Evolutionary conservation across 2,797 vertebrate genomes (phyloP).

Genomic region (Rachycentron canadum): DNA sequence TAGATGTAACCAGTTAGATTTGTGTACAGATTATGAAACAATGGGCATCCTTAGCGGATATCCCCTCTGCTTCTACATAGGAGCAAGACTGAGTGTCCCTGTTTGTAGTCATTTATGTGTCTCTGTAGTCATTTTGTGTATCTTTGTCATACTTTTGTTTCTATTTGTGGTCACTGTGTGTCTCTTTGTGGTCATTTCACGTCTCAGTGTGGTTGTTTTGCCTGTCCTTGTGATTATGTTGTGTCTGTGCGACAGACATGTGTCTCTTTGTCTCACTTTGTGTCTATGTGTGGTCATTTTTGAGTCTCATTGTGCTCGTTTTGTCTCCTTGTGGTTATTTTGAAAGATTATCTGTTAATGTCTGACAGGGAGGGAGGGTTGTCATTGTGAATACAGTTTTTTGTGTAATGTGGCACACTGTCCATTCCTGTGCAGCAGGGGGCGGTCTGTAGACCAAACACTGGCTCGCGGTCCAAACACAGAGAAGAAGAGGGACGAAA

Average conservation of each 20-base stretch:
- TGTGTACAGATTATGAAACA: neutral
- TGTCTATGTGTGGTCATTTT: neutral
- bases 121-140: neutral
- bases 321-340: neutral
- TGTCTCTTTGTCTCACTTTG: too few relatives aligned
- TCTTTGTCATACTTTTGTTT: neutral
- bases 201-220: neutral
- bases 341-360: neutral
- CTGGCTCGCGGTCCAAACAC: neutral
- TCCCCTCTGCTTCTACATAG: neutral
- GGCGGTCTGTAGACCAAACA: neutral
- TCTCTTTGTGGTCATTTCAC: too few relatives aligned
- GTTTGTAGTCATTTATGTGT: neutral
- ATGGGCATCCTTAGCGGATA: neutral
- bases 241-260: too few relatives aligned
- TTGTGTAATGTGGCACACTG: neutral
- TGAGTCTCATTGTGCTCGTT: neutral
- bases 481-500: slow-evolving; percentile 23
- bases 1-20: neutral
- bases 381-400: neutral
- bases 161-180: too few relatives aligned
- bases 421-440: slow-evolving; percentile 26
- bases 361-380: too few relatives aligned
- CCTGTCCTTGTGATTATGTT: neutral
- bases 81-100: neutral